phyloP scores from a whole-genome alignment of 2,888 invertebrate species.

The Drosophila tripunctata region DNA sequence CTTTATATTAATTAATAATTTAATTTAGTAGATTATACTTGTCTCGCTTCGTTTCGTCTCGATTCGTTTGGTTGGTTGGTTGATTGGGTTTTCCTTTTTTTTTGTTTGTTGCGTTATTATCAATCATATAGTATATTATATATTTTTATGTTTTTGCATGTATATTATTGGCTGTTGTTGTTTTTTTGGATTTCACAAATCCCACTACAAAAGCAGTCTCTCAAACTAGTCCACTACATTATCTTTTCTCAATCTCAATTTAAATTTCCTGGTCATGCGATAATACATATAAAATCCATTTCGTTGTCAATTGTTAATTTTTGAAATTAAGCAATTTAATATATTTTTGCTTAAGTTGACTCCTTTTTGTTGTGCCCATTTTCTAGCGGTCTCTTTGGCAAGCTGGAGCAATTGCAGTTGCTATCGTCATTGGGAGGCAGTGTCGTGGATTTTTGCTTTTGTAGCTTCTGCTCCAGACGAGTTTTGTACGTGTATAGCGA shows the following conservation, averaged over 20 bases:
- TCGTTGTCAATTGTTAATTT: conserved; percentile 35
- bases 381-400: conserved; percentile 63
- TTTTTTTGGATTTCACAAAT: conserved; percentile 54
- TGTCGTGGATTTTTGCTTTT: conserved; percentile 48
- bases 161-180: conserved; percentile 53
- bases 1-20: conserved; percentile 50
- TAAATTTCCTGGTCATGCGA: conserved; percentile 31
- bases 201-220: conserved; percentile 56
- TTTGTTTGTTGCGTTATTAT: conserved; percentile 15
- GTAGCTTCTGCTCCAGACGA: conserved; percentile 70
- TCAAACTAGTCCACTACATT: conserved; percentile 52
- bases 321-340: conserved; percentile 14
- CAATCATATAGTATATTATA: conserved; percentile 9
- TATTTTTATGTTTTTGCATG: conserved; percentile 18
- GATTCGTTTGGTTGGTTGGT: conserved; percentile 55
- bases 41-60: conserved; percentile 41
- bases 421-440: conserved; percentile 54
- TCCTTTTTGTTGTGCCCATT: conserved; percentile 76
- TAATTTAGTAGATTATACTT: conserved; percentile 50
- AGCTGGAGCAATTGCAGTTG: conserved; percentile 51
- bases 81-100: conserved; percentile 27
- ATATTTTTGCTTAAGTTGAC: conserved; percentile 27
- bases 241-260: too few species aligned
- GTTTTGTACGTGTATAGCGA: conserved; percentile 88
- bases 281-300: conserved; percentile 15